Conservation (phyloP, 2,888 invertebrate genomes). For the Boloria selene region DNA sequence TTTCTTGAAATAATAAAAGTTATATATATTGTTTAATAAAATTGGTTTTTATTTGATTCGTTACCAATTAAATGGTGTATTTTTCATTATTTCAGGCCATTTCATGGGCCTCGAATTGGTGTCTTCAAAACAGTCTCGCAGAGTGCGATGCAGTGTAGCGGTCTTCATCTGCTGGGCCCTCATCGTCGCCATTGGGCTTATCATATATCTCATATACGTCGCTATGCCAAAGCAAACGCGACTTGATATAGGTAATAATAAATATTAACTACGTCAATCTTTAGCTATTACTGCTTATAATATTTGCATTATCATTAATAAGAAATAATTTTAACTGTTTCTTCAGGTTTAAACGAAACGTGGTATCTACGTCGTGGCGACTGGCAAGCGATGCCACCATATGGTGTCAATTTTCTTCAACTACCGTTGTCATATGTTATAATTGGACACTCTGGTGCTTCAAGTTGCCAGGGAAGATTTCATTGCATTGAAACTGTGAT, state of each 20-base stretch:
- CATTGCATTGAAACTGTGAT: constrained; percentile 57
- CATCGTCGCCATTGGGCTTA: constrained; percentile 60
- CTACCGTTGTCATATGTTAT: constrained; percentile 60
- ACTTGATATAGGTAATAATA: constrained; percentile 63
- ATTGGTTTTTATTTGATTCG: background rate
- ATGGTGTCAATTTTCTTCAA: constrained; percentile 50
- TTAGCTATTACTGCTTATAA: constrained; percentile 28
- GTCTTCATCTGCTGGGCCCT: constrained; percentile 75
- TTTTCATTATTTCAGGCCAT: constrained; percentile 57
- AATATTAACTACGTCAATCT: background rate
- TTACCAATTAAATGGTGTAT: constrained; percentile 21
- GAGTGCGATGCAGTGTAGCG: constrained; percentile 70
- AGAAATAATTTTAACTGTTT: constrained; percentile 29
- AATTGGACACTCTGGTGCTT: constrained; percentile 61
- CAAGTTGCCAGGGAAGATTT: constrained; percentile 53
- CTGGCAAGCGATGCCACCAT: constrained; percentile 67
- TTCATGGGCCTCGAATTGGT: constrained; percentile 71
- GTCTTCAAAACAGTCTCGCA: constrained; percentile 55
- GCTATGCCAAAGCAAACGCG: constrained; percentile 51
- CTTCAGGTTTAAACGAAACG: constrained; percentile 61
- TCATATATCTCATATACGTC: constrained; percentile 57
- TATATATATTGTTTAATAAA: background rate
- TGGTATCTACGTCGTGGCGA: constrained; percentile 72
- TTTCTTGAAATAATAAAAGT: too few species aligned
- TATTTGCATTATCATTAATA: constrained; percentile 18